A percentile compares a stretch with the other conserved stretches of the same genome.
Evolutionary conservation across 2,888 invertebrate species (phyloP).

Genomic region (Tachina lurida): DNA sequence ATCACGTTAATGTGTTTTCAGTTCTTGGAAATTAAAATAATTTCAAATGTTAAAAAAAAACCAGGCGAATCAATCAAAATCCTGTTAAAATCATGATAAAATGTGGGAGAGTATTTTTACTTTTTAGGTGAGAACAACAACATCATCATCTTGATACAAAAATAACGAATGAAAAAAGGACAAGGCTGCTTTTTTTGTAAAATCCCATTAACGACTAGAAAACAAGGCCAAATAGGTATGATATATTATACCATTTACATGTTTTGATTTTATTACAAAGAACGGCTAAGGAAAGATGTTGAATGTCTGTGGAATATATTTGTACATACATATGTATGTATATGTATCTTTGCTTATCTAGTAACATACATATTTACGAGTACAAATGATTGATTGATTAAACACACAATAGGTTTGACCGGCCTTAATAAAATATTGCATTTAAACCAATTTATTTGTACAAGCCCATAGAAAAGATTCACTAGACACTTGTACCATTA

Average conservation of each 20-base stretch:
- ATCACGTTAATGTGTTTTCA: neutral
- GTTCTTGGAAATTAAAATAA: neutral
- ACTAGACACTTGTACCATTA: neutral
- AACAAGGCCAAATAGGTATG: neutral
- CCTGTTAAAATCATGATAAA: neutral
- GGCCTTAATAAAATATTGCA: neutral
- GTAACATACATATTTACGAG: too few relatives aligned
- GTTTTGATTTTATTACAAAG: neutral
- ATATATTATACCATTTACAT: neutral
- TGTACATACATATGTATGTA: too few relatives aligned
- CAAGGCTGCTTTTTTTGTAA: neutral
- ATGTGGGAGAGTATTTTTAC: neutral
- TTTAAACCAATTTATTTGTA: neutral
- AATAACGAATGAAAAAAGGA: neutral
- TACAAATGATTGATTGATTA: conserved; percentile 6
- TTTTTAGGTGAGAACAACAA: conserved; percentile 1
- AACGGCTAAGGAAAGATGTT: neutral
- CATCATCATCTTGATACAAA: neutral
- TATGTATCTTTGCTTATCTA: neutral
- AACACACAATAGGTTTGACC: neutral
- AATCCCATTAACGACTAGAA: neutral
- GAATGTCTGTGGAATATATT: neutral
- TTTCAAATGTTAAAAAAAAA: neutral
- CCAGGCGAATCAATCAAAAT: conserved; percentile 21
- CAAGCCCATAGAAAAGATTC: neutral